phyloP scores from a whole-genome alignment of 2,888 invertebrate species.

The Sisyra nigra region DNA sequence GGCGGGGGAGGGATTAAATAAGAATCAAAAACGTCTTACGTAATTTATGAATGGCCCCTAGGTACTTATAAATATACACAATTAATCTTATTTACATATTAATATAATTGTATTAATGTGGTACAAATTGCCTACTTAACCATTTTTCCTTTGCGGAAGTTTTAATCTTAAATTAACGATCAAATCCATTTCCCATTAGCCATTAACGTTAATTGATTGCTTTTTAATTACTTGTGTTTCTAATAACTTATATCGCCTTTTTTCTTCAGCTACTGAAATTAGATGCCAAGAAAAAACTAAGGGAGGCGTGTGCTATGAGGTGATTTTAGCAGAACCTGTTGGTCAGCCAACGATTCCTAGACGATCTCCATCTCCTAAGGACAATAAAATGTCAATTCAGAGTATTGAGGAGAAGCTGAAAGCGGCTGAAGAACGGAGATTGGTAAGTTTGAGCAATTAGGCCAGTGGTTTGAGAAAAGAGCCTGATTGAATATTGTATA shows the following conservation, averaged over 20 bases:
- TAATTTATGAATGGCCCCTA: too few species aligned
- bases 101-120: not conserved
- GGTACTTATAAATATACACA: too few species aligned
- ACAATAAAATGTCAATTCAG: constrained; percentile 62
- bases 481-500: too few species aligned
- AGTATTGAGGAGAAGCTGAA: constrained; percentile 85
- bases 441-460: constrained; percentile 59
- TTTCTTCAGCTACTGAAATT: constrained; percentile 64
- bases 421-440: constrained; percentile 86
- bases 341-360: constrained; percentile 46
- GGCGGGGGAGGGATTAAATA: too few species aligned
- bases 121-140: not conserved
- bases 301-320: constrained; percentile 82
- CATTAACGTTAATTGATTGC: not conserved
- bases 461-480: too few species aligned
- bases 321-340: constrained; percentile 73
- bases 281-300: constrained; percentile 86
- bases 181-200: not conserved
- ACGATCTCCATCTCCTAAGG: constrained; percentile 47
- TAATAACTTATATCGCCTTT: not conserved
- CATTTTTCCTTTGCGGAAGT: too few species aligned
- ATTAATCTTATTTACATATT: not conserved
- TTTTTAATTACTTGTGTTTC: not conserved
- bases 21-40: too few species aligned
- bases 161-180: too few species aligned